Evolutionary conservation across 23 tunicate genomes (phyloP), one percentile per base, ranked within the genome.

Genomic region (Trididemnum nubilum): DNA sequence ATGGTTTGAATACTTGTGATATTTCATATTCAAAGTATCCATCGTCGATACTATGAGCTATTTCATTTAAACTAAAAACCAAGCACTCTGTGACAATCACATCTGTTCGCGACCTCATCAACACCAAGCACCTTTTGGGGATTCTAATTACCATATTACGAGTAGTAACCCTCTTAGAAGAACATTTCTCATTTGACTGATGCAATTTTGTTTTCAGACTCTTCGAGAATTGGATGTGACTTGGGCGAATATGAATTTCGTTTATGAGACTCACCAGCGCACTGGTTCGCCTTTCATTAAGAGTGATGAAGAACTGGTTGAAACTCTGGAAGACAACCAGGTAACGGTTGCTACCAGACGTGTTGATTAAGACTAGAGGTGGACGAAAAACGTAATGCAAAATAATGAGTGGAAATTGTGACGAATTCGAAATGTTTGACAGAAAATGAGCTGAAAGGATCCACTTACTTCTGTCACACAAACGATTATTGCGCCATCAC

Each of bases 251-350:
- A 95, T 95, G 99, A 75, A 82, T 77, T 95, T 95, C 44, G 96
- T 88, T 44, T 86, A 89, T 44, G 96, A 95, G 21, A 51, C 79
- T 25, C 99, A 95, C 77, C 92, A 85, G n/a, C 72, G 99, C 39
- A 90, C 99, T 21, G 63, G 52, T 9, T 78, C 92, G 24, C 86
- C 89, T 27, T 79, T 95, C n/a, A 89, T 95, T 73, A 79, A 78
- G 35, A 79, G 92, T 30, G 83, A 73, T 72, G 99, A 95, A 73
- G 99, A 95, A 71, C 89, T 95, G 22, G 89, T 95, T 75, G 99
- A 95, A 72, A 95, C 96, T 1, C 81, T 95, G 36, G 99, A 95
- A 79, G 99, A 95, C 36, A 95, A 95, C 57, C 99, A 95, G 83
- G 98, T 93, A 58, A 22, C 26, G 54, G n/a, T n/a, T n/a, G n/a